These are phyloP conservation scores for Petrolisthes cinctipes DNA, from an alignment of 2,888 invertebrate genomes.

Conservation along the genomic window DNA sequence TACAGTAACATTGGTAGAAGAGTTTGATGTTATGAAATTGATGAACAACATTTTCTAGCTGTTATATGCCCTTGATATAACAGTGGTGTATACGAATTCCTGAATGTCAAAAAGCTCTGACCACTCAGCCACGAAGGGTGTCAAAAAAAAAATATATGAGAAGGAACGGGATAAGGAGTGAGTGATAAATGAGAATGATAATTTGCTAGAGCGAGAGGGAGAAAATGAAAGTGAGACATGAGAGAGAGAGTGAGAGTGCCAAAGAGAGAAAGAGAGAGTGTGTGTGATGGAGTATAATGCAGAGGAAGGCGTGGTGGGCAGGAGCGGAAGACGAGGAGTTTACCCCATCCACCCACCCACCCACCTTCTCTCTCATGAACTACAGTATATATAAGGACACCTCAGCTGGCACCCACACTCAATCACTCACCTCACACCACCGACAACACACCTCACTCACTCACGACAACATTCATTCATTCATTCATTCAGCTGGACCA, in stretches of 20 bases:
- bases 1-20: neutral
- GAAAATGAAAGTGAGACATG: neutral
- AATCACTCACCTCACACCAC: too few relatives aligned
- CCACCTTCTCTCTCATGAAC: too few relatives aligned
- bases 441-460: too few relatives aligned
- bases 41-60: neutral
- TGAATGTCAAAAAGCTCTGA: neutral
- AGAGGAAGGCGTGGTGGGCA: neutral
- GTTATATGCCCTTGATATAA: too few relatives aligned
- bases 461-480: too few relatives aligned
- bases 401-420: too few relatives aligned
- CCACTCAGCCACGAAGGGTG: too few relatives aligned
- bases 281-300: neutral
- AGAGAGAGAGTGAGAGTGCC: neutral
- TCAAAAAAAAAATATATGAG: neutral
- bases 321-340: neutral
- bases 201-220: neutral
- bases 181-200: neutral
- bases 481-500: too few relatives aligned
- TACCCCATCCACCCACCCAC: too few relatives aligned
- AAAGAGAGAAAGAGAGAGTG: conserved; percentile 1
- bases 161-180: neutral
- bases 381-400: too few relatives aligned
- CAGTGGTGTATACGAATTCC: too few relatives aligned
- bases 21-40: neutral